These are phyloP conservation scores for Ochropleura leucogaster DNA, from an alignment of 2,888 invertebrate genomes.

Conservation along the genomic window DNA sequence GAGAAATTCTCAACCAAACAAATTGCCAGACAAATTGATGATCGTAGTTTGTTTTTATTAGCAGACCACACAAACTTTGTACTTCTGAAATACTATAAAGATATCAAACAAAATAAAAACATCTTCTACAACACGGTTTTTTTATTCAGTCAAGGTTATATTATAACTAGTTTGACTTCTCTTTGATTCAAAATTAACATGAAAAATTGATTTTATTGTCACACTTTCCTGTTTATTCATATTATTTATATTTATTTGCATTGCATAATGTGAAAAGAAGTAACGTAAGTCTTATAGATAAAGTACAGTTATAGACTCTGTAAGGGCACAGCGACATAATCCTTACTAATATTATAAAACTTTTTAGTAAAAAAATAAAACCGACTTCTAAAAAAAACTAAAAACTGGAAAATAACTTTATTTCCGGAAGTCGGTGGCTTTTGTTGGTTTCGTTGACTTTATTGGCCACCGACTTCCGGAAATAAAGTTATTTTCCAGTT, in stretches of 20 bases:
- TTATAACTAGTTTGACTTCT: neutral
- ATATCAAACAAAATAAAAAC: conserved; percentile 24
- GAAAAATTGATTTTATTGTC: conserved; percentile 16
- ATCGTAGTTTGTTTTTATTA: conserved; percentile 22
- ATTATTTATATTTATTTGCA: neutral
- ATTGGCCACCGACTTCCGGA: no score
- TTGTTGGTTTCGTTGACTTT: no score
- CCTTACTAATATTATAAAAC: no score
- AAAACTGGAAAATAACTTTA: no score
- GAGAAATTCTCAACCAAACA: conserved; percentile 1
- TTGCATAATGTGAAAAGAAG: no score
- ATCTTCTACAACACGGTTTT: neutral
- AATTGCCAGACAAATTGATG: conserved; percentile 20
- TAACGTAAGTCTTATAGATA: no score
- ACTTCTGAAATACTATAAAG: neutral
- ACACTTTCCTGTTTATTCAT: conserved; percentile 41
- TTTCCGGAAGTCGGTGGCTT: no score
- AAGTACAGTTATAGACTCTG: no score
- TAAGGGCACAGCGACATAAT: no score
- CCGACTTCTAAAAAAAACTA: no score
- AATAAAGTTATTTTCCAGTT: no score
- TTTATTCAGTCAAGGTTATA: conserved; percentile 8
- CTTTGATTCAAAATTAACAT: conserved; percentile 43
- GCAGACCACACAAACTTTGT: conserved; percentile 27
- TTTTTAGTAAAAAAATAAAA: no score